Evolutionary conservation across 2,113 vertebrate genomes (phyloP), one percentile per base, ranked within the genome.

Genomic region (Gnathonemus echidnorhynchus): DNA sequence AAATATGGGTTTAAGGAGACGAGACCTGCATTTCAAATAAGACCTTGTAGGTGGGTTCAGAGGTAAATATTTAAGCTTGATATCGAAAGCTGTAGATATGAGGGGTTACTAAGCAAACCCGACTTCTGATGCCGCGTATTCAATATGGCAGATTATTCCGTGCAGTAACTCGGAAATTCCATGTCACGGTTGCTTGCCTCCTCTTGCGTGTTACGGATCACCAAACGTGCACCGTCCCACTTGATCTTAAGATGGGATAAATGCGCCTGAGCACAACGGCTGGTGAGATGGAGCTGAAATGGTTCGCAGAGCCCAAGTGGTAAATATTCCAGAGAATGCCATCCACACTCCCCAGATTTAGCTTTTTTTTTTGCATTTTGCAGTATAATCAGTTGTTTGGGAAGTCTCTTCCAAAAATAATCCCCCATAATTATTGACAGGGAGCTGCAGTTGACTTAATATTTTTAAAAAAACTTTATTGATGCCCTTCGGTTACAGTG

Each of bases 11-110:
- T 93, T 91, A 88, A 92, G 88, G 56, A 90, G 70, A 93, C 93
- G 91, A 94, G 93, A 91, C 92, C 92, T 86, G 95, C 94, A 96
- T 96, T 88, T 90, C 93, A 96, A 96, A 92, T 90, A 89, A 80
- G 74, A 42, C 74, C 35, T 86, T 86, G 24, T 27, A 49, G 84
- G 48, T 50, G 21, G 84, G 45, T 50, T 86, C 84, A 86, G 42
- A 48, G 4, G 42, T 86, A 49, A 49, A 49, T 86, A n/a, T 86
- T 49, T 86, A 50, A 24, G 24, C 45, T 50, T 86, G 45, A 86
- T 86, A 86, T 86, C 45, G 8, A 27, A 86, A 86, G 45, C 84
- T 50, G 5, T 49, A 86, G 45, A 27, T 86, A 49, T 27, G 24
- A 50, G 9, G 11, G 84, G 45, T 86, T 49, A 86, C 24, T 86